Conservation (phyloP, 23 tunicate genomes). For the Ascidia mentula region DNA sequence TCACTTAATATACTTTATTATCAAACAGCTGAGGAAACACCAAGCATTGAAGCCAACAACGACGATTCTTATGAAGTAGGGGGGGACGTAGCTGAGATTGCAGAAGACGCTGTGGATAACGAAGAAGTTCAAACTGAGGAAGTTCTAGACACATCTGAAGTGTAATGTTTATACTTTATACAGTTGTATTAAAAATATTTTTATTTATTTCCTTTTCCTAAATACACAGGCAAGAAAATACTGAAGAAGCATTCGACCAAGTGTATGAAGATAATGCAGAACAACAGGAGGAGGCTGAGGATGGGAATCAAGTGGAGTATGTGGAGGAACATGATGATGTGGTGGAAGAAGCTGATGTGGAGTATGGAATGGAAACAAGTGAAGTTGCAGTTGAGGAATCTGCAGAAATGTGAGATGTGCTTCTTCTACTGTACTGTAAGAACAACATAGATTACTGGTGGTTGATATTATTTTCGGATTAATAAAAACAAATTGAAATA, state of each 20-base stretch:
- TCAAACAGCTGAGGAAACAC: no score
- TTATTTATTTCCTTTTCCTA: no score
- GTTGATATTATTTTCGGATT: no score
- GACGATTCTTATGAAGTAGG: neutral
- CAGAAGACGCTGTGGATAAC: neutral
- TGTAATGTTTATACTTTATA: neutral
- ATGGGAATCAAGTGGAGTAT: slow-evolving; percentile 43
- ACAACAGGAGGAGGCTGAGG: slow-evolving; percentile 55
- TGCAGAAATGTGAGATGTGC: neutral
- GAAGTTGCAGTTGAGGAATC: neutral
- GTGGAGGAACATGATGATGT: slow-evolving; percentile 68
- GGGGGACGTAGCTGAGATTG: neutral
- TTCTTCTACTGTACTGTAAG: no score
- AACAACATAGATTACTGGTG: no score
- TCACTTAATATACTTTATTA: no score
- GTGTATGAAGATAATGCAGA: neutral
- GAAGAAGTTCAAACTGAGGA: neutral
- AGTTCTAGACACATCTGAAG: neutral
- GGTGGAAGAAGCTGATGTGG: slow-evolving; percentile 44
- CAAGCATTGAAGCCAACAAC: no score
- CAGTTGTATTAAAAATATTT: neutral
- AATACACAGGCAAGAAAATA: neutral
- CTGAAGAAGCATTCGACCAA: neutral
- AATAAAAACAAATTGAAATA: no score
- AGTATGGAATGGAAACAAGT: neutral